Evolutionary conservation across 2,888 invertebrate species (phyloP), one percentile per base, ranked within the genome.

Genomic region (Sphaerophoria taeniata): DNA sequence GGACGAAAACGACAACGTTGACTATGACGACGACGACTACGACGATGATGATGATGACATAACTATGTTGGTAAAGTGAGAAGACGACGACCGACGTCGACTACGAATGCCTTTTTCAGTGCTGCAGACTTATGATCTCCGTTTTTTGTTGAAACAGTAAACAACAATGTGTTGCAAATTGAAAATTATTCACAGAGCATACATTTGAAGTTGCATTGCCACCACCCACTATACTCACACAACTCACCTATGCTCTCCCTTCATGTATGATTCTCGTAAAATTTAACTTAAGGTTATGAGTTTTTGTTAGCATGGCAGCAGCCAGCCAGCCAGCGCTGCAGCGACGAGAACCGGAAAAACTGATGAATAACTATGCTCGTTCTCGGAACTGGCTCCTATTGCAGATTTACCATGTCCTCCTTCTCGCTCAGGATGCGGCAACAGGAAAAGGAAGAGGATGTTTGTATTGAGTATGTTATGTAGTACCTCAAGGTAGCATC

Each of bases 101-200:
- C 47, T 33, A 61, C n/a, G 73, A 56, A 60, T 69, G 70, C 63
- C 72, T 63, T 77, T 72, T 72, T 31, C 71, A 53, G 65, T 39
- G 24, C 24, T 24, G n/a, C 53, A 61, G 55, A 70, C 79, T 60
- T 43, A 60, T 31, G 65, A 65, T 58, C 69, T 73, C 39, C 53
- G 63, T 74, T 71, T 79, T 43, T 33, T 71, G 58, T 65, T 74
- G 45, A 56, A 63, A 74, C 71, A 75, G 80, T 84, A 84, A 84
- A 80, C 84, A 80, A 80, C 80, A 84, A 80, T 80, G 84, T 84
- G 72, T 84, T 84, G 67, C 71, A 84, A 84, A 84, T 80, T 84
- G 80, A 76, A 84, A 84, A 84, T 71, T 75, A 79, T 83, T 74
- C 74, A 67, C 70, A 74, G 43, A 51, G 43, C 63, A 81, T 24